Evolutionary conservation across 2,888 invertebrate species (phyloP).

Genomic region (Gibbula magus): DNA sequence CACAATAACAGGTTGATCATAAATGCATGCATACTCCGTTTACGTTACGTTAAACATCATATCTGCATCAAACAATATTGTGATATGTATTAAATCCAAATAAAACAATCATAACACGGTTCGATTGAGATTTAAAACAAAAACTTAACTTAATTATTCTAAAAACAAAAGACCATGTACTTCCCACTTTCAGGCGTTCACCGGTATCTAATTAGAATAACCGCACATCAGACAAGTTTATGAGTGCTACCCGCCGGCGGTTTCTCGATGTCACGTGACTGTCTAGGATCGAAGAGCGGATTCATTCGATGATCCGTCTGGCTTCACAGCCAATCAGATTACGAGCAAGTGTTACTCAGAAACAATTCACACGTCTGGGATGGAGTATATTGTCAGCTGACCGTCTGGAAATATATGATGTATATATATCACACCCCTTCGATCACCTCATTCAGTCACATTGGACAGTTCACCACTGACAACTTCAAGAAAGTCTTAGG

Average conservation of each 20-base stretch:
- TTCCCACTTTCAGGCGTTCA: neutral
- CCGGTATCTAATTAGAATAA: neutral
- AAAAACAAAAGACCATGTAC: neutral
- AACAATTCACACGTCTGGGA: neutral
- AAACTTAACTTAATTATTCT: neutral
- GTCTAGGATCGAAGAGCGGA: neutral
- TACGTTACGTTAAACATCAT: too few species aligned
- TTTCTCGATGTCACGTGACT: slow-evolving; percentile 14
- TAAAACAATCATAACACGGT: too few species aligned
- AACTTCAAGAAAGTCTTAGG: too few species aligned
- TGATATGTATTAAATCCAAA: too few species aligned
- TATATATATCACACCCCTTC: neutral
- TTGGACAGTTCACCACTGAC: neutral
- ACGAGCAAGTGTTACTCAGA: neutral
- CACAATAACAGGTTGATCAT: too few species aligned
- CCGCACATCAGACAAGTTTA: neutral
- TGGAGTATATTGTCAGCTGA: neutral
- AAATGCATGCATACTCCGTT: too few species aligned
- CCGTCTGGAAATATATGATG: neutral
- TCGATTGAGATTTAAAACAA: neutral
- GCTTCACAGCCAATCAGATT: slow-evolving; percentile 10
- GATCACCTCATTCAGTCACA: neutral
- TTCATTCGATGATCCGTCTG: neutral
- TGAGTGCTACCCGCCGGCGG: neutral
- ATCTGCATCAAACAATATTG: too few species aligned